Percentiles rank a stretch among this genome's conserved stretches.
phyloP scores from a whole-genome alignment of 2,113 vertebrate genomes.

The Notarius quadriscutis region DNA sequence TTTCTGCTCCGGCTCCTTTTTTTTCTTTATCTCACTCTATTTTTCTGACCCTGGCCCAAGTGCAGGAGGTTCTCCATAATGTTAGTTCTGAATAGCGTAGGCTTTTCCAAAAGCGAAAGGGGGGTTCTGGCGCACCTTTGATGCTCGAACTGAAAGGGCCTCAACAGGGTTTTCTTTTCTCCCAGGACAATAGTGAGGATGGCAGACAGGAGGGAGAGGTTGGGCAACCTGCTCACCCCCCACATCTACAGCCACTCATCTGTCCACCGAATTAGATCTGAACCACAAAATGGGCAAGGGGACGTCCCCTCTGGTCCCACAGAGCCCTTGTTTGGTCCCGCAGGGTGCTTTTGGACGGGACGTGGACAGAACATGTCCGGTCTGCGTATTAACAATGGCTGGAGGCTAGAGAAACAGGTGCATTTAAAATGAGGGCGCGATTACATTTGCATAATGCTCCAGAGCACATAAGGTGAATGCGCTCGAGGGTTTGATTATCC shows the following conservation, averaged over 20 bases:
- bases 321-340: not conserved
- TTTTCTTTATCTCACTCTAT: conserved; percentile 57
- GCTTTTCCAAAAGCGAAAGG: conserved; percentile 41
- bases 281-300: conserved; percentile 53
- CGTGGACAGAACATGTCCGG: not conserved
- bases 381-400: conserved; percentile 40
- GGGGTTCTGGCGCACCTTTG: conserved; percentile 52
- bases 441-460: conserved; percentile 26
- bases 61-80: conserved; percentile 55
- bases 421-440: conserved; percentile 30
- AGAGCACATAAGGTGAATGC: conserved; percentile 27
- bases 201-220: conserved; percentile 47
- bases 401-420: conserved; percentile 44
- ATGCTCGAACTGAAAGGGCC: conserved; percentile 53
- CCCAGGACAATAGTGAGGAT: conserved; percentile 53
- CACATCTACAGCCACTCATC: conserved; percentile 41
- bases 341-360: not conserved
- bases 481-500: conserved; percentile 46
- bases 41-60: conserved; percentile 60
- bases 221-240: conserved; percentile 41
- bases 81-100: conserved; percentile 56
- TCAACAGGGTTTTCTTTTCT: conserved; percentile 55
- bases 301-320: conserved; percentile 44
- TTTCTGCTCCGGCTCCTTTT: conserved; percentile 54
- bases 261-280: conserved; percentile 51